Conservation (phyloP, 2,797 vertebrate genomes). For the Muscicapa comitata region DNA sequence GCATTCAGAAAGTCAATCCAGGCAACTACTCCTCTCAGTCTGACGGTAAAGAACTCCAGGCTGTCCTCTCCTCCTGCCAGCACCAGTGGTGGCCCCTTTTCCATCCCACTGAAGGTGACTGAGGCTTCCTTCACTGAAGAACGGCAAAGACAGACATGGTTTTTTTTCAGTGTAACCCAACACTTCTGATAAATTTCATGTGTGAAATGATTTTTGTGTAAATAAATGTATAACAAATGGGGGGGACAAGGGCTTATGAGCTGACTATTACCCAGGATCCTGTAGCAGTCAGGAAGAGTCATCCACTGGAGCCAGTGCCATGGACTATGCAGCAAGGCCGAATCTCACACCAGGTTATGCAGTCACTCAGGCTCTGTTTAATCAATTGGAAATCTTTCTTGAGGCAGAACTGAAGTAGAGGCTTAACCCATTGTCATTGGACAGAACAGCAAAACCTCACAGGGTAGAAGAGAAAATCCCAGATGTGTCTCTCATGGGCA, state of each 20-base stretch:
- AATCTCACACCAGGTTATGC: background rate
- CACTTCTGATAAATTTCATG: background rate
- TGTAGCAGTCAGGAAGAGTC: background rate
- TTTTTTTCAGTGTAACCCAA: background rate
- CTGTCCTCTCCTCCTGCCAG: background rate
- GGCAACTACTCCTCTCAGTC: background rate
- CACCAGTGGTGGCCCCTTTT: background rate
- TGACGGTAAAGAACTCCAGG: background rate
- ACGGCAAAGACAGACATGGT: accelerated
- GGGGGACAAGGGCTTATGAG: background rate
- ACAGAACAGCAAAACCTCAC: background rate
- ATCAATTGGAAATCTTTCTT: background rate
- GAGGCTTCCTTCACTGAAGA: background rate
- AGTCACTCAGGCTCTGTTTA: background rate
- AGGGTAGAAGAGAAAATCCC: background rate
- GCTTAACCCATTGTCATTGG: background rate
- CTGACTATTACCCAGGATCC: background rate
- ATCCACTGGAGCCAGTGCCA: background rate
- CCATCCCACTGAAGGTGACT: background rate
- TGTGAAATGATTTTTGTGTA: background rate
- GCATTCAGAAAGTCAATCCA: background rate
- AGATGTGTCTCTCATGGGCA: accelerated
- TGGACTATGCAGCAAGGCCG: background rate
- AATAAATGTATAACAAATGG: background rate
- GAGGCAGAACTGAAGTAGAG: background rate